Base-by-base conservation (phyloP, 2,113 vertebrate genomes). In the Casuarius casuarius region DNA sequence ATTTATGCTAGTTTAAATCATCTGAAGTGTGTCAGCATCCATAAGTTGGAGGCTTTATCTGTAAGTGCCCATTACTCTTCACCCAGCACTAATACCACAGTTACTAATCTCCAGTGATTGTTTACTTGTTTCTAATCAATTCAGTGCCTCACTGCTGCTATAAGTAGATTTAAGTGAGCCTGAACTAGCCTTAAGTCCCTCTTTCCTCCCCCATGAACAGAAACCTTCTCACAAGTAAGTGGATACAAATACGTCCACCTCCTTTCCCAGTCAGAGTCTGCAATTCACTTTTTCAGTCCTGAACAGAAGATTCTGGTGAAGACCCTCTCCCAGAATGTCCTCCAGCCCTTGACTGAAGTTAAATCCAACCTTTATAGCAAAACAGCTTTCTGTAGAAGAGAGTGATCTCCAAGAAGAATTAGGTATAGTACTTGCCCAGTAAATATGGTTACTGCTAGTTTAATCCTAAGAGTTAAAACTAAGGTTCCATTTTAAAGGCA, bases 21-120 rank as follows among this genome's bases (percentile, higher is more conserved):
- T 44, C 26, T 79, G 84, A 85, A 82, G 59, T 52, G 6, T 49
- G n/a, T 75, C 82, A 94, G 54, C 59, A 62, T 62, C 68, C 54
- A 74, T n/a, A 80, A 78, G 78, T 88, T 82, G 59, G 91, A 94
- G 52, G 78, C 52, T 92, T 95, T 79, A 85, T 79, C 46, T 90
- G 67, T 29, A 94, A 87, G 44, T 5, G 16, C n/a, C 44, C 46
- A 31, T 51, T 83, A 87, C 7, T 61, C 29, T 90, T 86, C 79
- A 92, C 33, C 18, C 75, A 92, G 67, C 33, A 31, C 51, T 92
- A 83, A 65, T 49, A 93, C 29, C 58, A 92, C 65, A 91, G 63
- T 93, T 91, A 84, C 67, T 85, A 49, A 66, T 2, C 66, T 91
- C 85, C 63, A 92, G 49, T 54, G 46, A 63, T 76, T 89, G 46